phyloP scores from a whole-genome alignment of 2,797 vertebrate genomes.

The Babyrousa celebensis region DNA sequence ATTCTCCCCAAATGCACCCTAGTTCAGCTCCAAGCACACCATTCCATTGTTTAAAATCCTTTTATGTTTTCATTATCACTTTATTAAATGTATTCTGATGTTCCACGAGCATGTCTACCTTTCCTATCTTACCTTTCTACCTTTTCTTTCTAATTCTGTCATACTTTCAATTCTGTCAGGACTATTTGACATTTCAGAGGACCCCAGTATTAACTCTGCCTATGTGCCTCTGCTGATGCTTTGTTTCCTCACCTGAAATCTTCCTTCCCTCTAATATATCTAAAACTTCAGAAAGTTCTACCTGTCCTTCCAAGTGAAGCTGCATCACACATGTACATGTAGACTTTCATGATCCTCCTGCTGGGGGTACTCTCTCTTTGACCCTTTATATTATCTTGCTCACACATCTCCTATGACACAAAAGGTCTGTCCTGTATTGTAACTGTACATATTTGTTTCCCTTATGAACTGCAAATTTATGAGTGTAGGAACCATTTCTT shows the following conservation, averaged over 20 bases:
- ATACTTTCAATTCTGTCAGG: background rate
- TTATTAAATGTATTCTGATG: background rate
- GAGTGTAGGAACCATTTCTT: background rate
- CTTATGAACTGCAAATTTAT: background rate
- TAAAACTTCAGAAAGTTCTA: background rate
- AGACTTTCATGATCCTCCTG: background rate
- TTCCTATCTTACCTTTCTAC: background rate
- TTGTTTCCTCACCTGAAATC: background rate
- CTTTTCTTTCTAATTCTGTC: conserved; percentile 2
- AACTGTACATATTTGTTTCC: background rate
- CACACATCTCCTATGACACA: background rate
- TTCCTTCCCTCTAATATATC: background rate
- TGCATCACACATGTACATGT: background rate
- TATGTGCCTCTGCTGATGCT: background rate
- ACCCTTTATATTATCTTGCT: background rate
- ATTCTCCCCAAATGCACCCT: background rate
- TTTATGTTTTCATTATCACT: background rate
- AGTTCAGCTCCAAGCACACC: background rate
- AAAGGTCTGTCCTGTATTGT: background rate
- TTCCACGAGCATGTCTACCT: background rate
- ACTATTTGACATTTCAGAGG: background rate
- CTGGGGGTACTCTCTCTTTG: background rate
- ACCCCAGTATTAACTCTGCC: background rate
- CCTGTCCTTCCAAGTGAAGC: background rate
- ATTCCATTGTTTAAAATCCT: background rate